These are phyloP conservation scores for Hirudo medicinalis DNA, from an alignment of 1,140 invertebrate species.

Conservation along the genomic window DNA sequence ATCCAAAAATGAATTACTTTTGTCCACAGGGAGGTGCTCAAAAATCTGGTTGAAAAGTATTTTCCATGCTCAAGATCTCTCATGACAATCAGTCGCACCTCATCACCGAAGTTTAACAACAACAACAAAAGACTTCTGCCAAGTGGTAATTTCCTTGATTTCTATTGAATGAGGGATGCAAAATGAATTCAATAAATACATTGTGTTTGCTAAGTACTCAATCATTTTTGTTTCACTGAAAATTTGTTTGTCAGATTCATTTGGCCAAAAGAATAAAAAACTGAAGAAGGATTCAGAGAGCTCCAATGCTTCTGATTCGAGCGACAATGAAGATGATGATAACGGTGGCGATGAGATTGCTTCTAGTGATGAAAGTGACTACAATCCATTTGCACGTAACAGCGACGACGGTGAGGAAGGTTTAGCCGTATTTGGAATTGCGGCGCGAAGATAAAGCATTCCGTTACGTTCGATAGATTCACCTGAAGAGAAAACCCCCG, in stretches of 20 bases:
- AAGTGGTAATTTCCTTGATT: slow-evolving; percentile 20
- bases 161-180: too few species aligned
- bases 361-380: slow-evolving; percentile 50
- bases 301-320: slow-evolving; percentile 28
- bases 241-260: slow-evolving; percentile 38
- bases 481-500: slow-evolving; percentile 46
- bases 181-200: too few species aligned
- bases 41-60: slow-evolving; percentile 87
- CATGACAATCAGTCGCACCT: slow-evolving; percentile 20
- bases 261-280: slow-evolving; percentile 42
- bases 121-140: slow-evolving; percentile 32
- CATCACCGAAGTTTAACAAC: slow-evolving; percentile 26
- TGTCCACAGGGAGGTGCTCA: slow-evolving; percentile 60
- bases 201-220: too few species aligned
- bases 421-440: too few species aligned
- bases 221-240: background rate
- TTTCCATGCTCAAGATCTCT: slow-evolving; percentile 66
- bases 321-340: slow-evolving; percentile 17
- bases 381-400: slow-evolving; percentile 73
- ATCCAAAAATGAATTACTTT: background rate
- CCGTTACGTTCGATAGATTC: slow-evolving; percentile 29
- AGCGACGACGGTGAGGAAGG: slow-evolving; percentile 55
- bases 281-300: slow-evolving; percentile 40
- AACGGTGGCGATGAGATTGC: slow-evolving; percentile 36
- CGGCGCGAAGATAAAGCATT: too few species aligned